Evolutionary conservation across 2,797 vertebrate species (phyloP), one percentile per base, ranked within the genome.

Genomic region (Epinephelus awoara): DNA sequence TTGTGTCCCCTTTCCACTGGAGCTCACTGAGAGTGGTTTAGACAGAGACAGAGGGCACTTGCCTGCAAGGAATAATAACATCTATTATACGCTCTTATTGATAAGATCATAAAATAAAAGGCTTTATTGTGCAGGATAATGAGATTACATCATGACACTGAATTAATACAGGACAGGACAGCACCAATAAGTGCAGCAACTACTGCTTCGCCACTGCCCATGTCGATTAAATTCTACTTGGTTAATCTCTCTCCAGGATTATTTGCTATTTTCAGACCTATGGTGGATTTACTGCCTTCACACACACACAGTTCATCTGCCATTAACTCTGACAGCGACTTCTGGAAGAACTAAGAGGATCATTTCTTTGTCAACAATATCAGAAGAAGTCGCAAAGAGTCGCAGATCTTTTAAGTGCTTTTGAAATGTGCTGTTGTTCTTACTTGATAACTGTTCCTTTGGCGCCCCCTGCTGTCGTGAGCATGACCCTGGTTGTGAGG

Each of bases 361-460:
- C 5, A 6, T 21, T 29, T 59, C 12, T 55, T 42, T 21, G 17
- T 49, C 17, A 51, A 67, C 21, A n/a, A 64, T 61, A 55, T 46
- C 27, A 57, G 50, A 80, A 71, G 8, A 70, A 74, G 38, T 13
- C 70, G 10, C 5, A 55, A 29, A 42, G 50, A 44, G 52, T 56
- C 15, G 18, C 9, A 29, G 51, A 54, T 8, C 0, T 40, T 9
- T 7, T 15, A 14, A 40, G 19, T 2, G 18, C 23, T 10, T 27
- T 17, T 27, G 5, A 21, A 9, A 0, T 9, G 12, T 8, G 9
- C 19, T 0, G 15, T 6, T 12, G 4, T 5, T 70, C 97, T 97
- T 95, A 99, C 98, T 98, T 99, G 93, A 99, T 99, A 88, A 99
- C 98, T 79, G 98, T 99, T 91, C 98, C 98, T 97, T 99, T 99